Percentiles rank a stretch among this genome's conserved stretches.
These are phyloP conservation scores for Agonopterix arenella DNA, from an alignment of 2,888 invertebrate genomes.

Conservation along the genomic window DNA sequence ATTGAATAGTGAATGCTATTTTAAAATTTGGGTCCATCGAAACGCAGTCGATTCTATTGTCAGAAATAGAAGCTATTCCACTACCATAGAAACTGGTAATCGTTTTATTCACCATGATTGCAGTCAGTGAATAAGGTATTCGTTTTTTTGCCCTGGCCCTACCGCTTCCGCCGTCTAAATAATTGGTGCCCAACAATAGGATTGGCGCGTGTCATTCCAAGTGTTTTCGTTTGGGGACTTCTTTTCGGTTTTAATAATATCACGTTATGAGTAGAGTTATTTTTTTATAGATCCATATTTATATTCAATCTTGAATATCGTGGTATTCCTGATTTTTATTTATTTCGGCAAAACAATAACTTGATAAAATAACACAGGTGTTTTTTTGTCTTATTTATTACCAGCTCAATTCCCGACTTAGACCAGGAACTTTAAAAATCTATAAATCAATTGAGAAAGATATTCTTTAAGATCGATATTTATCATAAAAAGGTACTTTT, in stretches of 20 bases:
- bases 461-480: too few relatives aligned
- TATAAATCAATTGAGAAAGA: too few relatives aligned
- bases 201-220: slow-evolving; percentile 59
- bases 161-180: slow-evolving; percentile 38
- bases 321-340: too few relatives aligned
- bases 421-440: too few relatives aligned
- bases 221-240: slow-evolving; percentile 50
- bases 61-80: slow-evolving; percentile 34
- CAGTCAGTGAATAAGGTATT: slow-evolving; percentile 57
- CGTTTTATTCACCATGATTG: slow-evolving; percentile 57
- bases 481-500: too few relatives aligned
- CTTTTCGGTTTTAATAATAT: neutral
- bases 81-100: slow-evolving; percentile 39
- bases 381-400: too few relatives aligned
- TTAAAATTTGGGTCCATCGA: neutral
- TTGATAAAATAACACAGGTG: too few relatives aligned
- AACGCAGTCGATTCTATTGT: slow-evolving; percentile 18
- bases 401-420: too few relatives aligned
- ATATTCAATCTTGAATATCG: too few relatives aligned
- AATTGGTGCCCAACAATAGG: slow-evolving; percentile 52
- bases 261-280: too few relatives aligned
- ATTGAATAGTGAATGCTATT: neutral
- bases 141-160: slow-evolving; percentile 38
- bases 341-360: too few relatives aligned
- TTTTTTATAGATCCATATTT: too few relatives aligned